phyloP scores from a whole-genome alignment of 1,140 invertebrate genomes.

The Capitella teleta region DNA sequence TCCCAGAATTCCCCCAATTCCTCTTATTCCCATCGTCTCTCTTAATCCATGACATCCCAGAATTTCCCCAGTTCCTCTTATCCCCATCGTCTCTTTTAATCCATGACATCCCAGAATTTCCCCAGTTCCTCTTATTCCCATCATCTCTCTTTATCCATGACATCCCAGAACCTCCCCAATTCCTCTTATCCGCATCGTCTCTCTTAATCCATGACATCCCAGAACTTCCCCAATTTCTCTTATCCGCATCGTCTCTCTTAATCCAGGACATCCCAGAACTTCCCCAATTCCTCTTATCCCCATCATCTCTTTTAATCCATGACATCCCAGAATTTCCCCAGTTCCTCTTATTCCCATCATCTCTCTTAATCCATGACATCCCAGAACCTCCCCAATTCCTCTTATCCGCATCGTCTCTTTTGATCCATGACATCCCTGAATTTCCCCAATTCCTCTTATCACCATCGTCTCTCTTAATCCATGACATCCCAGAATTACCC shows the following conservation, averaged over 20 bases:
- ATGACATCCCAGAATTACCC: slow-evolving; percentile 3
- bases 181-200: too few relatives aligned
- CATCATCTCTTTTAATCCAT: too few relatives aligned
- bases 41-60: slow-evolving; percentile 3
- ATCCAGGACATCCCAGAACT: too few relatives aligned
- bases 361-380: too few relatives aligned
- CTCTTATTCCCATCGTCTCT: not conserved
- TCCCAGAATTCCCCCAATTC: not conserved
- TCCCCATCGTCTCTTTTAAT: not conserved
- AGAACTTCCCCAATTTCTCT: too few relatives aligned
- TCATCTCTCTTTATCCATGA: slow-evolving; percentile 1
- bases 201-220: too few relatives aligned
- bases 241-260: too few relatives aligned
- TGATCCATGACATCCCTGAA: not conserved
- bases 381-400: too few relatives aligned
- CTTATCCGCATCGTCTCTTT: not conserved
- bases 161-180: not conserved
- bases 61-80: not conserved
- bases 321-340: too few relatives aligned
- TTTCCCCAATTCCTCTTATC: not conserved
- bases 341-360: too few relatives aligned
- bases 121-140: not conserved
- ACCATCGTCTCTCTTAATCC: not conserved
- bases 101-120: not conserved
- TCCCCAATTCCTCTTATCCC: too few relatives aligned